phyloP scores from a whole-genome alignment of 2,888 invertebrate genomes.

The Heliconius cydno region DNA sequence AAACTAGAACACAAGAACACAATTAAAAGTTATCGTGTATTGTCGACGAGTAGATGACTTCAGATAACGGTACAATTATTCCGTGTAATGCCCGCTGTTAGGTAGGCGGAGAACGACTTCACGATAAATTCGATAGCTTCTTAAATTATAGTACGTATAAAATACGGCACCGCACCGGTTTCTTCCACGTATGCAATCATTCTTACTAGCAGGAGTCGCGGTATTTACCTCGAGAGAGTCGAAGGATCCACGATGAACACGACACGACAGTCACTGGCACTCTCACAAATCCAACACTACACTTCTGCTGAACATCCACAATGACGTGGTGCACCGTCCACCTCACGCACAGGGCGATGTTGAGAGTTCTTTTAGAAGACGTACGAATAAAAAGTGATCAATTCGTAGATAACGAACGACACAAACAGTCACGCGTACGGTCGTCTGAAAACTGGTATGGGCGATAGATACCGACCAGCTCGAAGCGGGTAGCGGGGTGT shows the following conservation, averaged over 20 bases:
- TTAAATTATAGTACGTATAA: constrained; percentile 22
- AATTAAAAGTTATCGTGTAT: constrained; percentile 37
- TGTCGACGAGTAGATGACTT: constrained; percentile 38
- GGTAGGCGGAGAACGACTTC: constrained; percentile 22
- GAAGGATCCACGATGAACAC: constrained; percentile 71
- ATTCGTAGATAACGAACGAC: constrained; percentile 54
- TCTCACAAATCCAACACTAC: constrained; percentile 69
- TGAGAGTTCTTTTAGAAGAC: constrained; percentile 62
- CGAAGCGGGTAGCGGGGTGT: constrained; percentile 62
- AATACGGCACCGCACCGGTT: constrained; percentile 43
- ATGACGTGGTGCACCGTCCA: constrained; percentile 54
- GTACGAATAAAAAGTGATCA: constrained; percentile 73
- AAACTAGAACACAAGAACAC: constrained; percentile 31
- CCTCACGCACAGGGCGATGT: constrained; percentile 55
- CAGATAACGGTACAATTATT: constrained; percentile 66
- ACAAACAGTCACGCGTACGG: constrained; percentile 57
- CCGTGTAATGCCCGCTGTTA: constrained; percentile 46
- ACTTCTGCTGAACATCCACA: constrained; percentile 59
- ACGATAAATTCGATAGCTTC: constrained; percentile 20
- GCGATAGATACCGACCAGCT: constrained; percentile 52
- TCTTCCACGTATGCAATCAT: constrained; percentile 73
- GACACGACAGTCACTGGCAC: constrained; percentile 73
- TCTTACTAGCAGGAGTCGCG: constrained; percentile 65
- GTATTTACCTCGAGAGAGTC: constrained; percentile 77
- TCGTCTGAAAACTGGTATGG: constrained; percentile 68